Conservation (phyloP, 2,888 invertebrate genomes). For the Cremastobaeus sp. region DNA sequence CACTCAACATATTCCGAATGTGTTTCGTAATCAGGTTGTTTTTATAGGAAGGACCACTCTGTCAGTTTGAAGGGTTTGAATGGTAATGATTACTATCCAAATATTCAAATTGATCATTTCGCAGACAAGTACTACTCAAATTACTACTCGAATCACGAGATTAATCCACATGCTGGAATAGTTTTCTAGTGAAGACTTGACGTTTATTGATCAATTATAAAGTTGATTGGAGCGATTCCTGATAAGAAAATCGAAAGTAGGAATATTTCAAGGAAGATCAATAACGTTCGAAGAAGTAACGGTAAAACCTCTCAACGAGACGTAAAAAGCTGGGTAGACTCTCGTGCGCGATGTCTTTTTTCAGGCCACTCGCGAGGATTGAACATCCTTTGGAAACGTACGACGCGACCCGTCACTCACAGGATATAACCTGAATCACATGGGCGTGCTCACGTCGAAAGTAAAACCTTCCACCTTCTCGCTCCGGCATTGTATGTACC, state of each 20-base stretch:
- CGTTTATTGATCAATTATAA: background rate
- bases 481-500: slow-evolving; percentile 28
- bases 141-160: slow-evolving; percentile 3
- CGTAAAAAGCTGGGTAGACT: too few relatives aligned
- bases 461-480: slow-evolving; percentile 53
- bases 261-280: too few relatives aligned
- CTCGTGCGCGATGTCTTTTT: too few relatives aligned
- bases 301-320: too few relatives aligned
- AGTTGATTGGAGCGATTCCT: too few relatives aligned
- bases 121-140: slow-evolving; percentile 18
- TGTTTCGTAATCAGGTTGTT: slow-evolving; percentile 25
- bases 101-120: slow-evolving; percentile 19
- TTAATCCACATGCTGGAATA: slow-evolving; percentile 7
- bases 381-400: slow-evolving; percentile 28
- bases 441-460: slow-evolving; percentile 50
- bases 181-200: background rate
- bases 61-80: slow-evolving; percentile 35
- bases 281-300: too few relatives aligned
- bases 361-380: slow-evolving; percentile 5
- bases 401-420: slow-evolving; percentile 40
- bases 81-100: slow-evolving; percentile 16
- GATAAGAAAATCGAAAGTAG: too few relatives aligned
- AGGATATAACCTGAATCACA: slow-evolving; percentile 37
- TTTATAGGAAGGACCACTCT: slow-evolving; percentile 32
- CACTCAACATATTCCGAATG: slow-evolving; percentile 20